Evolutionary conservation across 2,113 vertebrate species (phyloP).

Genomic region (Hyaena hyaena): DNA sequence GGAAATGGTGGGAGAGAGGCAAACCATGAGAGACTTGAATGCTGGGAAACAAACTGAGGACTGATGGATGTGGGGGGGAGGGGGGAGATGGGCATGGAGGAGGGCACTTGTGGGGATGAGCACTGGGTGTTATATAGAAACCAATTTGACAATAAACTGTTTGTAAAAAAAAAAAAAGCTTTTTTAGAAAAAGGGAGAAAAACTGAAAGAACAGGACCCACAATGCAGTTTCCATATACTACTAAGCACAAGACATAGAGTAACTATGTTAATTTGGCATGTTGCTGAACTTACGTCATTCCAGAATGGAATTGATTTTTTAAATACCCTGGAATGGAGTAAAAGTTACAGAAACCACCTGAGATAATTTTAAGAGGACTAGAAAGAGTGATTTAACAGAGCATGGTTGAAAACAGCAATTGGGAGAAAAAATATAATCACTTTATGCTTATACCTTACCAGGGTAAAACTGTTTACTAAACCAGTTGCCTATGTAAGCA

Average conservation of each 20-base stretch:
- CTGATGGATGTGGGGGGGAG: too few relatives aligned
- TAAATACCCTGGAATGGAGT: neutral
- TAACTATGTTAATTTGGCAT: neutral
- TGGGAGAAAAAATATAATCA: neutral
- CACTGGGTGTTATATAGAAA: too few relatives aligned
- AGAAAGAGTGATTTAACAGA: neutral
- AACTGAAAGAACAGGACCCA: neutral
- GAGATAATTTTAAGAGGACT: neutral
- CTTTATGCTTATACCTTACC: neutral
- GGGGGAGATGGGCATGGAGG: too few relatives aligned
- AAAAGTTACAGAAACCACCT: neutral
- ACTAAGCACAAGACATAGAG: neutral
- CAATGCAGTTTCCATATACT: neutral
- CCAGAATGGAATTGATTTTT: neutral
- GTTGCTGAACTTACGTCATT: neutral
- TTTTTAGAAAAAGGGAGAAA: neutral
- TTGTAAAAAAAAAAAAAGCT: too few relatives aligned
- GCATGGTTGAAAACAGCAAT: neutral
- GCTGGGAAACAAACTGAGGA: too few relatives aligned
- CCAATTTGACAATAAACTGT: too few relatives aligned
- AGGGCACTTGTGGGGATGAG: too few relatives aligned
- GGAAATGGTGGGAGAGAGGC: too few relatives aligned
- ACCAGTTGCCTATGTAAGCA: neutral
- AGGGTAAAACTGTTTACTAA: conserved; percentile 29
- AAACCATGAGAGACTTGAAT: too few relatives aligned